Base-by-base conservation (phyloP, 2,113 vertebrate species). In the Mustela lutreola region DNA sequence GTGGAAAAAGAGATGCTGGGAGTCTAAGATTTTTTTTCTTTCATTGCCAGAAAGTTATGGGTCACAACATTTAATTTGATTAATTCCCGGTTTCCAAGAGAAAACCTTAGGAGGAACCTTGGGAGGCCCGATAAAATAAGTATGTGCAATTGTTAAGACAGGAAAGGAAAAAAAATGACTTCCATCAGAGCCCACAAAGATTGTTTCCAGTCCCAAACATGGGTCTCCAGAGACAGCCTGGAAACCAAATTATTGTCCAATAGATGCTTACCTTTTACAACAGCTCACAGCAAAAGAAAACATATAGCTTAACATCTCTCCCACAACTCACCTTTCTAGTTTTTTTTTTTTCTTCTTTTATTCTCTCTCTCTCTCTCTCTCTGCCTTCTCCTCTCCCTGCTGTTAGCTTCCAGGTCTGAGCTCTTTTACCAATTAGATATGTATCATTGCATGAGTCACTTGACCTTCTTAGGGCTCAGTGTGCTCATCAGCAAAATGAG, bases 51-150 rank as follows among this genome's bases (percentile, higher is more conserved):
- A 97, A 98, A 98, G 80, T 97, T 98, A 98, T 70, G 93, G 97
- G 94, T 98, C 97, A 98, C 73, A 97, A 95, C 75, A 96, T 98
- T 98, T 98, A 98, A 98, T 98, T 97, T 98, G 96, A 98, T 98
- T 98, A 98, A 98, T 98, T 98, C 56, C 26, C 96, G 0, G 0
- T 89, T 70, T 83, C 98, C 96, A 97, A 98, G 98, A 98, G 95
- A 96, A 97, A 97, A 96, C 95, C 96, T 98, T 97, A 94, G 89
- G 85, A 62, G 36, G 96, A 97, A 96, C 70, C 96, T 97, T 96
- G 89, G 95, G 97, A 98, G 94, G 93, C 0, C 26, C 83, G 96
- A 97, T 98, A 98, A 98, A 98, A 92, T 94, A 95, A 97, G 50
- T 56, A 98, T 93, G 93, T 97, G 80, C 91, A 97, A 94, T 97